A percentile compares a stretch with the other conserved stretches of the same genome.
Evolutionary conservation across 2,113 vertebrate species (phyloP).

Genomic region (Rhynchopsitta pachyrhyncha): DNA sequence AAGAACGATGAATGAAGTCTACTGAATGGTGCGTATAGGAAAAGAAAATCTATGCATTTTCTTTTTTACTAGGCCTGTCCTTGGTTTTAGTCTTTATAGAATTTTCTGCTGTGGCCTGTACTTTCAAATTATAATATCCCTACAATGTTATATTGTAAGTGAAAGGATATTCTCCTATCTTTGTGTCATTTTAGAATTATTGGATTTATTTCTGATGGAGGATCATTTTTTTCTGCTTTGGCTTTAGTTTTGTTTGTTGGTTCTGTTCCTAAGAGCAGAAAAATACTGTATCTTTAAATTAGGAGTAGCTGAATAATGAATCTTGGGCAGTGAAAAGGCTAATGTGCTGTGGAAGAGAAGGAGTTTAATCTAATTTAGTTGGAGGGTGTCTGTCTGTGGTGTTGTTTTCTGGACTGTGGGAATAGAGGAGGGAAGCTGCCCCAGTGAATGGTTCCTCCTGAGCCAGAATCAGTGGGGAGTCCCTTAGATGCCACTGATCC

Average conservation of each 20-base stretch:
- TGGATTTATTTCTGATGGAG: neutral
- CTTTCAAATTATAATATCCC: neutral
- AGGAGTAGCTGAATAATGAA: constrained; percentile 77
- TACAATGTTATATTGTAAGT: neutral
- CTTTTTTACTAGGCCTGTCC: neutral
- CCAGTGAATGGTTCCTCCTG: constrained; percentile 89
- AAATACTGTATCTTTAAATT: constrained; percentile 76
- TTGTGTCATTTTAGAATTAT: neutral
- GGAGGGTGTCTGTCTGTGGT: constrained; percentile 85
- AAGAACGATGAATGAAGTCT: neutral
- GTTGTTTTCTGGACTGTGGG: constrained; percentile 94
- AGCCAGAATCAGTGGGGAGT: constrained; percentile 97
- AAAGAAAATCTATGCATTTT: neutral
- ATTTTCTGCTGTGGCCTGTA: neutral
- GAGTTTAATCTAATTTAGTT: constrained; percentile 99
- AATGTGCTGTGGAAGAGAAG: constrained; percentile 85
- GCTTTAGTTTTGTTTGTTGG: neutral
- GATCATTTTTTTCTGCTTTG: neutral
- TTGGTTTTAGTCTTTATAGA: neutral
- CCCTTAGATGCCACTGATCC: constrained; percentile 87
- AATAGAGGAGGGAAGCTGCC: constrained; percentile 88
- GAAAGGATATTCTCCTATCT: neutral
- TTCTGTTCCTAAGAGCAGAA: constrained; percentile 9
- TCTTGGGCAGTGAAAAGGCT: constrained; percentile 91
- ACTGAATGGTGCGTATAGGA: neutral